Percentiles rank a stretch among this genome's conserved stretches.
phyloP scores from a whole-genome alignment of 2,113 vertebrate genomes.

The Mormyrus lacerda region DNA sequence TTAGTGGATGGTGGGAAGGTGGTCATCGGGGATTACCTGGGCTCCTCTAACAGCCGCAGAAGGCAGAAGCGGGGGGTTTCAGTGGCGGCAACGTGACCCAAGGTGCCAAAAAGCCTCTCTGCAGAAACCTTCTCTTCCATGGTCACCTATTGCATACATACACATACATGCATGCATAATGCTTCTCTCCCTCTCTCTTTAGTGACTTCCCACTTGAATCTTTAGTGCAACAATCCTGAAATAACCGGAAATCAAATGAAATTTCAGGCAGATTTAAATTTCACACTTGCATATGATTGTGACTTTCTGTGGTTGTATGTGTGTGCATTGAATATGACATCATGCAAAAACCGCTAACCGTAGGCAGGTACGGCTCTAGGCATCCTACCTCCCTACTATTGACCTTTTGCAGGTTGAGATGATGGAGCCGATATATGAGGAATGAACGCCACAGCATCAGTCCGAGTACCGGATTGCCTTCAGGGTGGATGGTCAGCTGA shows the following conservation, averaged over 20 bases:
- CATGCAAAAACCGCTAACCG: background rate
- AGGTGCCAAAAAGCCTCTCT: conserved; percentile 81
- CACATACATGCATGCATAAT: background rate
- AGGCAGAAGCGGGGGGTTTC: conserved; percentile 78
- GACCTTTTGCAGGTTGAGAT: conserved; percentile 85
- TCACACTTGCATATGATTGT: background rate
- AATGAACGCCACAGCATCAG: conserved; percentile 87
- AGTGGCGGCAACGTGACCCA: conserved; percentile 79
- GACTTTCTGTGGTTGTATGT: background rate
- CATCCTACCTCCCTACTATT: conserved; percentile 80
- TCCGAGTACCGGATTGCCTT: conserved; percentile 80
- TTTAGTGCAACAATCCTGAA: background rate
- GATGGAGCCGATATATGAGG: conserved; percentile 83
- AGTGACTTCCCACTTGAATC: background rate
- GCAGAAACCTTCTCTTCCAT: conserved; percentile 80
- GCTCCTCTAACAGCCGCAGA: conserved; percentile 78
- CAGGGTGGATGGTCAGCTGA: conserved; percentile 81
- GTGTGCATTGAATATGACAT: background rate
- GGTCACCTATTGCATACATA: conserved; percentile 66
- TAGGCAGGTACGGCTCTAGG: background rate
- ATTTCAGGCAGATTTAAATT: background rate
- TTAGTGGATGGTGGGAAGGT: background rate
- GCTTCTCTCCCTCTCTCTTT: background rate
- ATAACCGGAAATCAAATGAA: background rate
- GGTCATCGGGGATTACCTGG: conserved; percentile 64